Percentiles rank a stretch among this genome's conserved stretches.
Evolutionary conservation across 2,797 vertebrate species (phyloP).

Genomic region (Malurus splendens): DNA sequence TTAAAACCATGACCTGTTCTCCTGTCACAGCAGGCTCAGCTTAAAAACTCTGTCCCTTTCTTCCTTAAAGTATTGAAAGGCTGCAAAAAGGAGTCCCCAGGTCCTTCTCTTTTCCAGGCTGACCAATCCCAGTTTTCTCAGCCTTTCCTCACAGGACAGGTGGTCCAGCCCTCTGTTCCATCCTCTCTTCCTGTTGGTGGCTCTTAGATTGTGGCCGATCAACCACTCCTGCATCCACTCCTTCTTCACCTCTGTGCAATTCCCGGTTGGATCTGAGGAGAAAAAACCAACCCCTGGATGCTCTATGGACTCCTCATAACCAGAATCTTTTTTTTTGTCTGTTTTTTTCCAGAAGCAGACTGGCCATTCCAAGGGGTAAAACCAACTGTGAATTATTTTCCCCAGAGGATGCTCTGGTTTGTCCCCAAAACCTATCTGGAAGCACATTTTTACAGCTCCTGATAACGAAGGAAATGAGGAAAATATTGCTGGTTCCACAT

Average conservation of each 20-base stretch:
- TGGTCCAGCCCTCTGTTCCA: not conserved
- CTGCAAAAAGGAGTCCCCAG: not conserved
- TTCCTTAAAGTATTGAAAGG: not conserved
- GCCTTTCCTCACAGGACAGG: not conserved
- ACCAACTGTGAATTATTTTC: not conserved
- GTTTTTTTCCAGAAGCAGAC: not conserved
- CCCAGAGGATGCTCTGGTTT: not conserved
- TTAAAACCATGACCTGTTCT: not conserved
- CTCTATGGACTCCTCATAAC: not conserved
- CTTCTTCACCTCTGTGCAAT: not conserved
- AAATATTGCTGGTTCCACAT: not conserved
- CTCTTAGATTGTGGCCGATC: not conserved
- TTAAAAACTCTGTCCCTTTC: rapidly evolving
- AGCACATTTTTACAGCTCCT: not conserved
- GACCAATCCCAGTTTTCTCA: not conserved
- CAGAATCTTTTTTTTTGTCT: not conserved
- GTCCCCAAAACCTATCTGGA: not conserved
- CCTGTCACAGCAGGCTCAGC: rapidly evolving
- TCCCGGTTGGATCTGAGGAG: not conserved
- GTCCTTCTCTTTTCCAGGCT: not conserved
- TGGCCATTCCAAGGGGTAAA: not conserved
- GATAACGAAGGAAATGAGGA: not conserved
- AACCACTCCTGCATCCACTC: not conserved
- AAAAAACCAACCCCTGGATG: not conserved
- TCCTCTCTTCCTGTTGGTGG: not conserved